phyloP scores from a whole-genome alignment of 1,140 invertebrate genomes.

The Cherax destructor region DNA sequence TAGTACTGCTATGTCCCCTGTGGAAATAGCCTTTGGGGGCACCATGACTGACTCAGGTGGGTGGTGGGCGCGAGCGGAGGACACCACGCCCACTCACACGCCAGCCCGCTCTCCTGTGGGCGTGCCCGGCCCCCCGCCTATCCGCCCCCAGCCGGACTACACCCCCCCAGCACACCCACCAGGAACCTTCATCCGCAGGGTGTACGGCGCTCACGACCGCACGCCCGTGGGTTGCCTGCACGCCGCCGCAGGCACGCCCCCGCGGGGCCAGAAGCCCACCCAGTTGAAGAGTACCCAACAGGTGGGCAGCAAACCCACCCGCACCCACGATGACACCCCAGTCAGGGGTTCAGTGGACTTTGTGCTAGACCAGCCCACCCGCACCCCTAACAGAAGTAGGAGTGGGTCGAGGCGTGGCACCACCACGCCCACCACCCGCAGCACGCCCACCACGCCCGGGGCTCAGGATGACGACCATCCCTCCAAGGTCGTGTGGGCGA shows the following conservation, averaged over 20 bases:
- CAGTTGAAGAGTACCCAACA: slow-evolving; percentile 15
- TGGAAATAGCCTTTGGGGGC: slow-evolving; percentile 64
- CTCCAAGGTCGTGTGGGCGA: neutral
- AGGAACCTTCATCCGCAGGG: slow-evolving; percentile 51
- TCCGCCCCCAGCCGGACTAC: slow-evolving; percentile 48
- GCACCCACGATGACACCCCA: slow-evolving; percentile 58
- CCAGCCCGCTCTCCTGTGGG: slow-evolving; percentile 58
- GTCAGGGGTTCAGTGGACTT: slow-evolving; percentile 64
- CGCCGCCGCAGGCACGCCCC: slow-evolving; percentile 49
- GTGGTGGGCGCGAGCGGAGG: slow-evolving; percentile 59
- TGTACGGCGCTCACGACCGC: slow-evolving; percentile 56
- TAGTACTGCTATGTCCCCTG: slow-evolving; percentile 51
- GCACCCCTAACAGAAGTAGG: slow-evolving; percentile 59
- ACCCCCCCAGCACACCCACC: slow-evolving; percentile 45
- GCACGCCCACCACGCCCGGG: slow-evolving; percentile 53
- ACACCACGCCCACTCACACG: slow-evolving; percentile 38
- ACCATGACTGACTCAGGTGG: slow-evolving; percentile 58
- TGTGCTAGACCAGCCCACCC: slow-evolving; percentile 50
- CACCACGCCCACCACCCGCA: slow-evolving; percentile 19
- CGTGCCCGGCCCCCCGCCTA: neutral
- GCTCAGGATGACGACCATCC: slow-evolving; percentile 5
- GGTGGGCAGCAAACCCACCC: slow-evolving; percentile 11
- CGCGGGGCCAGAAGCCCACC: slow-evolving; percentile 32
- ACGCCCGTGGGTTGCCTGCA: slow-evolving; percentile 61
- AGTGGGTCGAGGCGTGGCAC: slow-evolving; percentile 52